Conservation (phyloP, 2,797 vertebrate species). For the Mionectes olivaceus region DNA sequence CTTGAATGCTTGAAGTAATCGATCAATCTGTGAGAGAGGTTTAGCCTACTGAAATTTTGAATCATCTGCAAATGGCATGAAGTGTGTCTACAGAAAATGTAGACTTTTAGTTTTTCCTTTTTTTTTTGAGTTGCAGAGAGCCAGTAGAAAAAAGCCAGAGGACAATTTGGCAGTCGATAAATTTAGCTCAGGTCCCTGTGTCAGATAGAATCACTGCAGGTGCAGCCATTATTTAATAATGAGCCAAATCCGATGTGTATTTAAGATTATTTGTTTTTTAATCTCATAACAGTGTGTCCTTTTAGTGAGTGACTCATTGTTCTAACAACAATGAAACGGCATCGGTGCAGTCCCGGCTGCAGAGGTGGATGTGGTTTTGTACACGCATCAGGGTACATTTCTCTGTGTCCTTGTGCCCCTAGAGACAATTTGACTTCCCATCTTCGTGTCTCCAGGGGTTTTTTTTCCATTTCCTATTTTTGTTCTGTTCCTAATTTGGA, state of each 20-base stretch:
- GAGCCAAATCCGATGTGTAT: neutral
- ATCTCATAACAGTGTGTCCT: neutral
- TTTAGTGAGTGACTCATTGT: neutral
- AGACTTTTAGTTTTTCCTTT: neutral
- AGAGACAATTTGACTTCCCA: neutral
- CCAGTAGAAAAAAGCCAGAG: neutral
- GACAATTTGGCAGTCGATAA: neutral
- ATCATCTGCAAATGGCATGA: neutral
- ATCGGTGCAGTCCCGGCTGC: neutral
- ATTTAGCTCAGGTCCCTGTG: neutral
- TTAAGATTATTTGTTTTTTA: neutral
- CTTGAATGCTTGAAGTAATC: neutral
- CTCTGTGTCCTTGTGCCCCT: neutral
- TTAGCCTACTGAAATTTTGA: neutral
- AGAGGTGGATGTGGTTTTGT: neutral
- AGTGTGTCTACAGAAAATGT: neutral
- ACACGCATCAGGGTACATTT: neutral
- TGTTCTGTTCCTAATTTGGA: neutral
- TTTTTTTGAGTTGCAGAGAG: neutral
- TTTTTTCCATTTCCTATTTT: conserved; percentile 27
- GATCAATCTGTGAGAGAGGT: neutral
- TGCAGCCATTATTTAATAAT: neutral
- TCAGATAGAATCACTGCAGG: neutral
- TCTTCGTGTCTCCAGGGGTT: neutral
- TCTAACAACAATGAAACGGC: neutral